These are phyloP conservation scores for Drosophila prostipennis DNA, from an alignment of 2,888 invertebrate species.

Conservation along the genomic window DNA sequence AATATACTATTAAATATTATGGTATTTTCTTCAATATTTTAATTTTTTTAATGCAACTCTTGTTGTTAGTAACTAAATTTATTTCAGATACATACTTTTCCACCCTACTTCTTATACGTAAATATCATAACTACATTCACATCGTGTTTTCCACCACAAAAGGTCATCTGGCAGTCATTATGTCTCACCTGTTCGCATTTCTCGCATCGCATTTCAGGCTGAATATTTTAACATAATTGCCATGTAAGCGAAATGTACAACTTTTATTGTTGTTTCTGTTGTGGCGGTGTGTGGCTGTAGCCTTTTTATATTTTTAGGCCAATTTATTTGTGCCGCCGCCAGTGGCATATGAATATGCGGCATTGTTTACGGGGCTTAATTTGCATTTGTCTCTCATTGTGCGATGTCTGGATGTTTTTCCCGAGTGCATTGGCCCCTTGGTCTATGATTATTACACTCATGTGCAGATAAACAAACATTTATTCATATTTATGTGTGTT, in stretches of 20 bases:
- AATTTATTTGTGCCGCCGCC: constrained; percentile 44
- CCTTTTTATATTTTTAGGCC: constrained; percentile 43
- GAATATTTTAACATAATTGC: constrained; percentile 48
- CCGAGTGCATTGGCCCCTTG: constrained; percentile 30
- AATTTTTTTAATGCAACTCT: too few relatives aligned
- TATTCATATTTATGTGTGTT: constrained; percentile 13
- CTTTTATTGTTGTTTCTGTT: constrained; percentile 31
- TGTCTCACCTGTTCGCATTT: constrained; percentile 32
- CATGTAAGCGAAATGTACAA: constrained; percentile 49
- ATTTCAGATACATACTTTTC: neutral
- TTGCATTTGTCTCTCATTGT: constrained; percentile 52
- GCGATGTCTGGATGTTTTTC: constrained; percentile 26
- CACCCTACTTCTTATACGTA: too few relatives aligned
- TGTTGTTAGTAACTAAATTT: too few relatives aligned
- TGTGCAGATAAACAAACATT: constrained; percentile 19
- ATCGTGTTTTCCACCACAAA: constrained; percentile 6
- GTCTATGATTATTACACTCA: constrained; percentile 32
- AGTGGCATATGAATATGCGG: constrained; percentile 45
- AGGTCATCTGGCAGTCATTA: constrained; percentile 28
- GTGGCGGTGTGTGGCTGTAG: constrained; percentile 17
- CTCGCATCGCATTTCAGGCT: constrained; percentile 22
- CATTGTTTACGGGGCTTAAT: constrained; percentile 52
- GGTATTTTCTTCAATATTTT: too few relatives aligned
- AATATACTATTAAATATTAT: too few relatives aligned
- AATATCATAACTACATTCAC: neutral